phyloP scores from a whole-genome alignment of 2,888 invertebrate genomes.

The Orchestes rusci region DNA sequence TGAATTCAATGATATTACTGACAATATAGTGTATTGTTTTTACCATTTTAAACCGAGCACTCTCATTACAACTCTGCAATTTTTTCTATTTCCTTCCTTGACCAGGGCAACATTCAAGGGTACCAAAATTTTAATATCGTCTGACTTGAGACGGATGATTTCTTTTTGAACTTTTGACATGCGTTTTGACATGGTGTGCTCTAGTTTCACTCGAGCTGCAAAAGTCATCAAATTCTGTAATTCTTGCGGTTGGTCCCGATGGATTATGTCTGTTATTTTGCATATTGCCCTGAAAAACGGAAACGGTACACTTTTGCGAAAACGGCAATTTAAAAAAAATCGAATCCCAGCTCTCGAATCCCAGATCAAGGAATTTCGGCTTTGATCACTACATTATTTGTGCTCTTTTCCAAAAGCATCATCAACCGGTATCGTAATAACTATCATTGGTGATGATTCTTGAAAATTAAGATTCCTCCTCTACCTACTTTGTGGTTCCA shows the following conservation, averaged over 20 bases:
- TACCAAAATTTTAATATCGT: slow-evolving; percentile 42
- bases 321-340: too few species aligned
- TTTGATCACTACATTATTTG: too few species aligned
- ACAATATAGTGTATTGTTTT: too few species aligned
- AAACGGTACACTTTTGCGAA: too few species aligned
- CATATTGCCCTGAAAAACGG: slow-evolving; percentile 36
- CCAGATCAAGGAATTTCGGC: too few species aligned
- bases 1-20: too few species aligned
- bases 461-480: too few species aligned
- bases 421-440: neutral
- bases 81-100: slow-evolving; percentile 29
- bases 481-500: slow-evolving; percentile 31
- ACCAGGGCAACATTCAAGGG: slow-evolving; percentile 36
- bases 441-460: too few species aligned
- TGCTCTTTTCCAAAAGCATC: too few species aligned
- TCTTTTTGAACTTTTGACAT: slow-evolving; percentile 36
- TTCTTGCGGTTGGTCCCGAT: slow-evolving; percentile 34
- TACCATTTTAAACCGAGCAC: slow-evolving; percentile 42
- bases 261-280: slow-evolving; percentile 41
- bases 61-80: slow-evolving; percentile 36
- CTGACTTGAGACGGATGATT: slow-evolving; percentile 37
- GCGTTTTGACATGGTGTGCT: slow-evolving; percentile 33
- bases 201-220: slow-evolving; percentile 32
- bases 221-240: slow-evolving; percentile 36
- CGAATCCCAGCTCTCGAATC: too few species aligned